A percentile compares a stretch with the other conserved stretches of the same genome.
Evolutionary conservation across 2,888 invertebrate species (phyloP).

Genomic region (Nemoura dubitans): DNA sequence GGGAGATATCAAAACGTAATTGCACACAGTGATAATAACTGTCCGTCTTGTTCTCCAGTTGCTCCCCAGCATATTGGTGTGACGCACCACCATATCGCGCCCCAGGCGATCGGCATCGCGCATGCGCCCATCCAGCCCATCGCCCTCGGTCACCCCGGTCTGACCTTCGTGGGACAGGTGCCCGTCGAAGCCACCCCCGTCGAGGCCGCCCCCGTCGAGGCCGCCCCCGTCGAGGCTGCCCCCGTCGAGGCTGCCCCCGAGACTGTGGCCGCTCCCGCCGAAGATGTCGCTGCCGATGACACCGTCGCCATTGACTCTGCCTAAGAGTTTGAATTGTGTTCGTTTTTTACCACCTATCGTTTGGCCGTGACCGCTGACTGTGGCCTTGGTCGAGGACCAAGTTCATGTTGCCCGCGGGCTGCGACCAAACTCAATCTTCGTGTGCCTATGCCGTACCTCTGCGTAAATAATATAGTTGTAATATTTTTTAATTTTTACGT

Average conservation of each 20-base stretch:
- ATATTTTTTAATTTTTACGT: not conserved
- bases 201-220: conserved; percentile 25
- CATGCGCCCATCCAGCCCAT: not conserved
- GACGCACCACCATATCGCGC: conserved; percentile 16
- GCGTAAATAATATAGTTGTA: not conserved
- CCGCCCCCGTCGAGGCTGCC: conserved; percentile 36
- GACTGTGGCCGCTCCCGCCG: conserved; percentile 37
- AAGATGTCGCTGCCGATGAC: conserved; percentile 29
- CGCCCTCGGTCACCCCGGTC: not conserved
- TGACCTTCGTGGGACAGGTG: not conserved
- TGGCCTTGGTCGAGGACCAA: not conserved
- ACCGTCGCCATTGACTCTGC: conserved; percentile 42
- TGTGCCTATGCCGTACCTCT: not conserved
- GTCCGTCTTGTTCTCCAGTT: no score
- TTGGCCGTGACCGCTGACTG: not conserved
- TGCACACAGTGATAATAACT: no score
- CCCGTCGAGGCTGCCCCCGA: conserved; percentile 33
- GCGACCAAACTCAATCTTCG: not conserved
- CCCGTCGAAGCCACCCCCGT: conserved; percentile 21
- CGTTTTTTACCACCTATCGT: not conserved
- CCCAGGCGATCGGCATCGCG: conserved; percentile 38
- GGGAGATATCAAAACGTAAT: no score
- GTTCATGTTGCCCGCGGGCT: not conserved
- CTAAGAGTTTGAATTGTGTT: conserved; percentile 30
- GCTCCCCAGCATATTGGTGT: not conserved